Evolutionary conservation across 2,888 invertebrate species (phyloP).

Genomic region (Odontocerum albicorne): DNA sequence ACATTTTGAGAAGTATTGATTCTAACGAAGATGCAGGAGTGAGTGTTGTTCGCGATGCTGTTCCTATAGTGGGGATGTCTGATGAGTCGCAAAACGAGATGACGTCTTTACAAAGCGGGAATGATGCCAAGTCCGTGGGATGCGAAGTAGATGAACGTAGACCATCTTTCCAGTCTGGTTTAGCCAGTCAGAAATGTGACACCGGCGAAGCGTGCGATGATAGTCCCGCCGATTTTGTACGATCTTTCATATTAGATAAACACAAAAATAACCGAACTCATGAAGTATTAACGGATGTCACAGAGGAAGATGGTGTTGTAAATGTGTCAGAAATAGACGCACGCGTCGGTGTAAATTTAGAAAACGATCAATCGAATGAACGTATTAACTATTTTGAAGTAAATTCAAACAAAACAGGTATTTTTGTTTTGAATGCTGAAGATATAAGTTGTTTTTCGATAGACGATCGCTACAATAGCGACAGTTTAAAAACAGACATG

Average conservation of each 20-base stretch:
- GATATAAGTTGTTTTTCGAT: conserved; percentile 12
- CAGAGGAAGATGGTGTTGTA: conserved; percentile 1
- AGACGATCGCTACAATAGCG: no score
- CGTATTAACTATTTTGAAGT: no score
- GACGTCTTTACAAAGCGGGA: conserved; percentile 15
- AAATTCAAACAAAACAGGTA: neutral
- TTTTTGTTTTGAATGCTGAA: no score
- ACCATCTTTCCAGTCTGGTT: conserved; percentile 12
- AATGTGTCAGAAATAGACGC: conserved; percentile 10
- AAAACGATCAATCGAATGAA: no score
- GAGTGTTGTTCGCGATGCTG: neutral
- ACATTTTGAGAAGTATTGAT: no score
- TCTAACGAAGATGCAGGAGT: no score
- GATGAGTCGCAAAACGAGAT: conserved; percentile 5
- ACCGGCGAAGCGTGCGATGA: conserved; percentile 19
- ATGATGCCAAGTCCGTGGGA: conserved; percentile 19
- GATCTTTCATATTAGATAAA: conserved; percentile 11
- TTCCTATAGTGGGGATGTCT: conserved; percentile 6
- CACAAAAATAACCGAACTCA: conserved; percentile 13
- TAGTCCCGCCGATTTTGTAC: conserved; percentile 11
- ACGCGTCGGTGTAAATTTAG: neutral
- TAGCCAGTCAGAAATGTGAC: conserved; percentile 28
- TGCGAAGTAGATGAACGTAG: conserved; percentile 7
- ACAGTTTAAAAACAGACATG: conserved; percentile 14
- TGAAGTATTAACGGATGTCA: neutral